Base-by-base conservation (phyloP, 2,888 invertebrate genomes). In the Amphipyra berbera region DNA sequence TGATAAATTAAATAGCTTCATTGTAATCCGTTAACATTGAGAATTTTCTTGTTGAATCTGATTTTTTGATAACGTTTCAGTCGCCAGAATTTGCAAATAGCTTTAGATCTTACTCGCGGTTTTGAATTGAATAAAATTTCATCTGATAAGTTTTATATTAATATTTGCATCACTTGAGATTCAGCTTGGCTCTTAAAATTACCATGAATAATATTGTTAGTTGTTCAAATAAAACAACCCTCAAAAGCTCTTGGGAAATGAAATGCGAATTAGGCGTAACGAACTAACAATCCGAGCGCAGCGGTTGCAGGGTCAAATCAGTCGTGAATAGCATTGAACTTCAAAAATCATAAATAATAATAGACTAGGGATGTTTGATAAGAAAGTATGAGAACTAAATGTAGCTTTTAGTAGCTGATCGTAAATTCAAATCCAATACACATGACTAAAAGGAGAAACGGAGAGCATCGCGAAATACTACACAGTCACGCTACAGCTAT, bases 361-460 rank as follows among this genome's bases (percentile, higher is more conserved):
- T 67, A 70, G 60, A 66, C 58, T 54, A 59, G 56, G 50, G 48
- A 59, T 62, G 66, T 63, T 61, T 70, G 73, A 76, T 76, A 65
- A 66, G 58, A 69, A 49, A 72, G 56, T 68, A 75, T 73, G 73
- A 70, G 79, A 81, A 76, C 69, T 69, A 75, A 82, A 81, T 73
- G 72, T 78, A 68, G 71, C 77, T 80, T 79, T 78, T 69, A 75
- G 79, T 74, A 68, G 66, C 67, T 80, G 78, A 79, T 85, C 83
- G 78, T 85, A 85, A 84, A 86, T 86, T 82, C 81, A 82, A 85
- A 83, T 82, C 73, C 76, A 79, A 82, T 85, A 75, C 79, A 77
- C 74, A 77, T 72, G 77, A 68, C 69, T 79, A 75, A 82, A 80
- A 83, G 76, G 78, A 76, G 77, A 68, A 57, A 59, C 70, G 60